Percentiles rank a stretch among this genome's conserved stretches.
phyloP scores from a whole-genome alignment of 2,113 vertebrate genomes.

The Apus apus region DNA sequence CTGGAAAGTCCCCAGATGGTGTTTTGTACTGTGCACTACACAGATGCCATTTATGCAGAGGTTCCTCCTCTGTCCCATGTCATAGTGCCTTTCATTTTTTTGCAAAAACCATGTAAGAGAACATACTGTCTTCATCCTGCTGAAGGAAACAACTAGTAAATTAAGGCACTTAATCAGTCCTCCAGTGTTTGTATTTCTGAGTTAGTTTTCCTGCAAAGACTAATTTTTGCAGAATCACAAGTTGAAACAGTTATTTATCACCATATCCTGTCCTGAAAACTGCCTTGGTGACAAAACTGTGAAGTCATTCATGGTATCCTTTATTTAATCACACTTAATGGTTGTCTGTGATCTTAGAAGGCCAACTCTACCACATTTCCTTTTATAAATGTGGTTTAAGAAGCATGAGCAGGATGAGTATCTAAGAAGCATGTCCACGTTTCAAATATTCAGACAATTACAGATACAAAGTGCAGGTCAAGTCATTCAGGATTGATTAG shows the following conservation, averaged over 20 bases:
- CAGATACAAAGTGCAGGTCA: neutral
- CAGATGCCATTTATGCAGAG: neutral
- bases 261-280: neutral
- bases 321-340: neutral
- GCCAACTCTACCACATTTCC: neutral
- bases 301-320: neutral
- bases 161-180: neutral
- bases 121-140: neutral
- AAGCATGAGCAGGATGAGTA: neutral
- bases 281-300: neutral
- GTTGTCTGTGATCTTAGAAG: neutral
- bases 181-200: neutral
- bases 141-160: neutral
- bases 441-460: neutral
- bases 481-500: neutral
- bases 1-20: accelerated
- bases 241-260: neutral
- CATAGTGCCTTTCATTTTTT: neutral
- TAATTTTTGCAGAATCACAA: neutral
- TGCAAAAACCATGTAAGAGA: neutral
- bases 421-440: neutral
- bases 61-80: neutral
- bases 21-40: neutral
- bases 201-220: neutral
- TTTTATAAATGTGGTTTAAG: neutral